Conservation (phyloP, 35 echinoderm and acorn worm species). For the Apostichopus californicus region DNA sequence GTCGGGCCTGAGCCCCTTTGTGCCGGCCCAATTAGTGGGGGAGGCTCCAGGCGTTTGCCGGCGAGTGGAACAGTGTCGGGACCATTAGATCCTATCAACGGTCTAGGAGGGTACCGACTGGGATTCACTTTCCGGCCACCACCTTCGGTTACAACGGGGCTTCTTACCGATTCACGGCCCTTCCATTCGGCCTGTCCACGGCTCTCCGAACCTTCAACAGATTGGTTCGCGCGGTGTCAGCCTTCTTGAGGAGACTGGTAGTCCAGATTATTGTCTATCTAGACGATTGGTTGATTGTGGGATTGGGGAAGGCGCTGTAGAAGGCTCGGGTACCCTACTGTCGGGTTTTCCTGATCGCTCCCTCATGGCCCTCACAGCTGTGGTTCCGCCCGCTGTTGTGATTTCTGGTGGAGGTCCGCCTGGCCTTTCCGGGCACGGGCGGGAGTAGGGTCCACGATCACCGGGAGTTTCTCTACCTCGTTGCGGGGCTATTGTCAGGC, state of each 20-base stretch:
- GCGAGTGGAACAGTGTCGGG: not conserved
- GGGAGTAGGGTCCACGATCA: not conserved
- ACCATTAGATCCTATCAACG: not conserved
- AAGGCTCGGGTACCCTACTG: not conserved
- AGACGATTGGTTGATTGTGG: not conserved
- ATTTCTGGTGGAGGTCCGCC: too few species aligned
- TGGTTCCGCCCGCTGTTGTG: constrained; percentile 13
- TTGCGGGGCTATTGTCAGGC: not conserved
- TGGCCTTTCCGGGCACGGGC: too few species aligned
- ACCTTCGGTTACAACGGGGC: not conserved
- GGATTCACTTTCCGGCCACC: not conserved
- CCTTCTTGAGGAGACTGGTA: not conserved
- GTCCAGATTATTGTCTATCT: not conserved
- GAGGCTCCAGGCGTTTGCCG: not conserved
- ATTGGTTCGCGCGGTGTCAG: not conserved
- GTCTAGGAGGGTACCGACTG: not conserved
- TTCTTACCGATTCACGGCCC: not conserved
- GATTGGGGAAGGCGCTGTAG: not conserved
- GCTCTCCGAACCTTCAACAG: not conserved
- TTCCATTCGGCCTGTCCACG: not conserved
- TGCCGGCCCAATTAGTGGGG: not conserved
- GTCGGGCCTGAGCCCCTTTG: not conserved
- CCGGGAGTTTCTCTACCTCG: not conserved
- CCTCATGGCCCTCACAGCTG: not conserved
- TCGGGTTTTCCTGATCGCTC: not conserved